Percentiles rank a stretch among this genome's conserved stretches.
phyloP scores from a whole-genome alignment of 2,113 vertebrate genomes.

The Empidonax traillii region DNA sequence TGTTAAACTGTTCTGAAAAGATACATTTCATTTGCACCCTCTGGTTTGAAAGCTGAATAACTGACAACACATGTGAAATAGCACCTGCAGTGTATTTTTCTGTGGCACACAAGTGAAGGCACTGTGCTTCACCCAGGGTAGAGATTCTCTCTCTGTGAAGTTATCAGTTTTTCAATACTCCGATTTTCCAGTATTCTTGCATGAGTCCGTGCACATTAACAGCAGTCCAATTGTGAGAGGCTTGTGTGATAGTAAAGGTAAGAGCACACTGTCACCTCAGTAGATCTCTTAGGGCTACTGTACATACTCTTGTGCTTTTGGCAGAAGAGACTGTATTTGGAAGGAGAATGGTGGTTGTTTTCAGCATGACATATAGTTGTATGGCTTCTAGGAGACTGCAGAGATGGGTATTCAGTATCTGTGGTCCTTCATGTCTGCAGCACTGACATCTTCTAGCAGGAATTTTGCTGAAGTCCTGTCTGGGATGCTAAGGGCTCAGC shows the following conservation, averaged over 20 bases:
- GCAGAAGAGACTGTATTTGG: background rate
- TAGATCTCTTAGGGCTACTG: background rate
- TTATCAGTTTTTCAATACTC: accelerated
- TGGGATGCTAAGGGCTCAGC: background rate
- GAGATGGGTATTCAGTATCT: background rate
- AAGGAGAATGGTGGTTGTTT: background rate
- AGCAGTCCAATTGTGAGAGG: background rate
- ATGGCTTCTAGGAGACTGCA: background rate
- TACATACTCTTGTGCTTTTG: accelerated
- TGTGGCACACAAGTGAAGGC: background rate
- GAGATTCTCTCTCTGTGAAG: background rate
- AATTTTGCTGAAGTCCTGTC: background rate
- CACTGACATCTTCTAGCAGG: background rate
- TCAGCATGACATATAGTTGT: accelerated
- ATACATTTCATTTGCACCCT: background rate
- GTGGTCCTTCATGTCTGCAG: background rate
- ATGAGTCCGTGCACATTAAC: accelerated
- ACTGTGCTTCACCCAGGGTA: accelerated
- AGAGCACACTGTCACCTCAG: too few relatives aligned
- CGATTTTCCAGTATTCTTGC: background rate
- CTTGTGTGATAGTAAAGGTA: background rate
- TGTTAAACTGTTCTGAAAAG: background rate
- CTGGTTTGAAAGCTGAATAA: background rate
- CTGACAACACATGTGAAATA: accelerated
- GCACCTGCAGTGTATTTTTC: background rate